Percentiles rank a stretch among this genome's conserved stretches.
phyloP scores from a whole-genome alignment of 2,888 invertebrate species.

The Scrobipalpa atriplicella region DNA sequence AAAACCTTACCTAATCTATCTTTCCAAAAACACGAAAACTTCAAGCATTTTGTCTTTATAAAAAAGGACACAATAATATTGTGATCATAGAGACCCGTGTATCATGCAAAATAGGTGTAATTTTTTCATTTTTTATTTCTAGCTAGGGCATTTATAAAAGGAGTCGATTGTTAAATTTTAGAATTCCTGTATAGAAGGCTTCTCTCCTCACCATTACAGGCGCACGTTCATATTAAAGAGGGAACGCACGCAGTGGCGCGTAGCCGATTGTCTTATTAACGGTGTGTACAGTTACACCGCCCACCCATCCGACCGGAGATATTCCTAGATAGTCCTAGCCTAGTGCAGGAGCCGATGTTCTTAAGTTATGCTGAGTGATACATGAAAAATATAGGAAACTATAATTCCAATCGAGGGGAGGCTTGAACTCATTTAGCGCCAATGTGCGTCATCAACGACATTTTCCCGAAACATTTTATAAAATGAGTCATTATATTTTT shows the following conservation, averaged over 20 bases:
- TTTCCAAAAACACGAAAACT: no score
- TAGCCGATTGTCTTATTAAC: conserved; percentile 64
- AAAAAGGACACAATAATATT: no score
- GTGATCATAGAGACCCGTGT: no score
- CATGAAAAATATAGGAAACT: no score
- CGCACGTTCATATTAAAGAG: conserved; percentile 40
- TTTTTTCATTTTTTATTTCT: background rate
- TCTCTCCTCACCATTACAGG: conserved; percentile 13
- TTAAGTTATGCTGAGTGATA: background rate
- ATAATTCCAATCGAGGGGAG: no score
- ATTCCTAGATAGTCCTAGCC: conserved; percentile 26
- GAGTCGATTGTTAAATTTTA: no score
- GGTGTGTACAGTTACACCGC: conserved; percentile 57
- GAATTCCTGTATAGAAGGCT: no score
- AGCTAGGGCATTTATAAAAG: background rate
- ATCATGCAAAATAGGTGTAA: no score
- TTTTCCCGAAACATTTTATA: no score
- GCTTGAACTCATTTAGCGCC: background rate
- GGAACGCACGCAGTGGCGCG: conserved; percentile 48
- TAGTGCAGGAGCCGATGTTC: conserved; percentile 5
- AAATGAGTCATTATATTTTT: no score
- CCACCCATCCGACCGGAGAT: conserved; percentile 47
- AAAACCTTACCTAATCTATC: no score
- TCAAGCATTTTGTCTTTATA: no score
- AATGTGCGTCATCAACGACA: background rate